phyloP scores from a whole-genome alignment of 2,888 invertebrate genomes.

The Pyrochroa serraticornis region DNA sequence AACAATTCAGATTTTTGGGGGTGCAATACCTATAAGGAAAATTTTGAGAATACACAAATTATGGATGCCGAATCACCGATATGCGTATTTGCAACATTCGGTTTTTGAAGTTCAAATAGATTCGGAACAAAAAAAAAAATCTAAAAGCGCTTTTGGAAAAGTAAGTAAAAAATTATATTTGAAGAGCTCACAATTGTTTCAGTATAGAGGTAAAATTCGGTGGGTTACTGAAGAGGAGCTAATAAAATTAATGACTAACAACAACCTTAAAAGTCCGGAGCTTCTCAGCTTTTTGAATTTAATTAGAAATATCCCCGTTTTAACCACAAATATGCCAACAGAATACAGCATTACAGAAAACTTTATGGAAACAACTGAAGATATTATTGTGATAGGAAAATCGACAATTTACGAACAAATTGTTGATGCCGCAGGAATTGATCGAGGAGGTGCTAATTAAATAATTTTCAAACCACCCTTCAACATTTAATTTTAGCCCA shows the following conservation, averaged over 20 bases:
- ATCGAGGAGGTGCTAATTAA: conserved; percentile 39
- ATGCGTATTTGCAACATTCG: conserved; percentile 41
- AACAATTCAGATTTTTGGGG: conserved; percentile 43
- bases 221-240: conserved; percentile 50
- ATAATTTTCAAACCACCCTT: background rate
- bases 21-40: conserved; percentile 25
- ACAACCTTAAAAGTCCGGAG: conserved; percentile 49
- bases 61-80: conserved; percentile 43
- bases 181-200: conserved; percentile 11
- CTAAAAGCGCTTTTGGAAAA: conserved; percentile 47
- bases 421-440: conserved; percentile 47
- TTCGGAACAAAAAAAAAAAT: conserved; percentile 43
- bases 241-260: conserved; percentile 34
- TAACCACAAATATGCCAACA: conserved; percentile 30
- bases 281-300: conserved; percentile 41
- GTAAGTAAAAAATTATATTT: conserved; percentile 32
- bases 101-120: conserved; percentile 44
- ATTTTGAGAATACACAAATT: conserved; percentile 45
- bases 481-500: conserved; percentile 60
- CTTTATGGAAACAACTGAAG: conserved; percentile 46
- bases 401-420: conserved; percentile 43
- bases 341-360: conserved; percentile 39
- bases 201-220: conserved; percentile 51
- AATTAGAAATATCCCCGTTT: conserved; percentile 26
- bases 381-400: conserved; percentile 42